Conservation (phyloP, 2,888 invertebrate genomes). For the Andrena chrysosceles region DNA sequence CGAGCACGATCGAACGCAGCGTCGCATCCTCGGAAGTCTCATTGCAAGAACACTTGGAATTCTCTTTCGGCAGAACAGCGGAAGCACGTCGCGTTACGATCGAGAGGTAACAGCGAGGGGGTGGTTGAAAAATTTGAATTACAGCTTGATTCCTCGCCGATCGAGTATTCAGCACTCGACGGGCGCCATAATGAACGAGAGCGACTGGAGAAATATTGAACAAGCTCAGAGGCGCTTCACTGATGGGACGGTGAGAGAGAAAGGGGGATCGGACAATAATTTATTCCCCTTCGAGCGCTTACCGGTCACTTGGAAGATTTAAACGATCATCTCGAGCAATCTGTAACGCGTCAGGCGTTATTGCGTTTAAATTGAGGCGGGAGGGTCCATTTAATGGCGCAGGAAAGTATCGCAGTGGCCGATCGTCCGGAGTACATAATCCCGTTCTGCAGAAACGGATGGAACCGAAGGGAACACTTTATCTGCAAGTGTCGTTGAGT, state of each 20-base stretch:
- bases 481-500: background rate
- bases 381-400: background rate
- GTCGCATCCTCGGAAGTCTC: background rate
- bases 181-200: constrained; percentile 17
- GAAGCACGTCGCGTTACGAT: background rate
- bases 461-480: background rate
- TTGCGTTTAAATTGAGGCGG: constrained; percentile 23
- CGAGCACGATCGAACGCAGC: background rate
- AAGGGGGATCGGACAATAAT: constrained; percentile 6
- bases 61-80: background rate
- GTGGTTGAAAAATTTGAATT: no score
- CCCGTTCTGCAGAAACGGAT: background rate
- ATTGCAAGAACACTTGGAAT: background rate
- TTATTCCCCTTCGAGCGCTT: constrained; percentile 29
- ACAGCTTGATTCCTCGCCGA: constrained; percentile 16
- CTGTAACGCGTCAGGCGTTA: constrained; percentile 26
- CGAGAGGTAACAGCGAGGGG: no score
- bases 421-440: background rate
- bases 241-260: background rate
- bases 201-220: constrained; percentile 3
- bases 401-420: background rate
- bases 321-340: constrained; percentile 31
- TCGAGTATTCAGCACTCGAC: constrained; percentile 42
- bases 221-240: constrained; percentile 36
- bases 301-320: constrained; percentile 39